phyloP scores from a whole-genome alignment of 2,113 vertebrate species.

The Sturnus vulgaris region DNA sequence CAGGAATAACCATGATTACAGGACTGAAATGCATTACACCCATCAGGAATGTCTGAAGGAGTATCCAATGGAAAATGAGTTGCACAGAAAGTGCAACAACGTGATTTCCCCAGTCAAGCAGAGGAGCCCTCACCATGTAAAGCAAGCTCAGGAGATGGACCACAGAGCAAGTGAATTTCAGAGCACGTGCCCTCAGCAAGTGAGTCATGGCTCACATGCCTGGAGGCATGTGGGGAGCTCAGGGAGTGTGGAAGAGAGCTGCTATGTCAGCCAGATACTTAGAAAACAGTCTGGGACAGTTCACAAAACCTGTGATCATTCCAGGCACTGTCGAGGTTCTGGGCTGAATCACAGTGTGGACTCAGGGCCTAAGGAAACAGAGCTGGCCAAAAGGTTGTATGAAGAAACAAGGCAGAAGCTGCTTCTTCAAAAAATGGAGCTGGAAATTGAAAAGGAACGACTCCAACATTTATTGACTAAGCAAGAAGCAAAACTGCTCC shows the following conservation, averaged over 20 bases:
- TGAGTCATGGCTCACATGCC: not conserved
- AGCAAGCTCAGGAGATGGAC: not conserved
- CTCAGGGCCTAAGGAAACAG: not conserved
- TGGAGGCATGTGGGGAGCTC: not conserved
- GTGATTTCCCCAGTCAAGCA: not conserved
- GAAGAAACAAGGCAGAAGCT: slow-evolving; percentile 84
- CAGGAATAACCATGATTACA: slow-evolving; percentile 27
- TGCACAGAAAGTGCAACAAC: slow-evolving; percentile 33
- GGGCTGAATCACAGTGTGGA: not conserved
- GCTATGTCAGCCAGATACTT: not conserved
- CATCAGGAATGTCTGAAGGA: not conserved
- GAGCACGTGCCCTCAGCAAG: not conserved
- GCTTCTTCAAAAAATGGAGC: slow-evolving; percentile 89
- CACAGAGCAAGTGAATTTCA: slow-evolving; percentile 3
- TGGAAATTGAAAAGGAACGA: slow-evolving; percentile 87
- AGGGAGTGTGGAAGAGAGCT: not conserved
- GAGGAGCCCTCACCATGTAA: not conserved
- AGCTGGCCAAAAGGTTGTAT: slow-evolving; percentile 70
- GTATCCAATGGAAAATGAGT: not conserved
- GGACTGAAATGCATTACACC: not conserved
- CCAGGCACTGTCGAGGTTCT: not conserved
- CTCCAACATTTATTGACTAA: slow-evolving; percentile 84
- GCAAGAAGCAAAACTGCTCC: slow-evolving; percentile 84
- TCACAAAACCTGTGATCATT: slow-evolving; percentile 19
- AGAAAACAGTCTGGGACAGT: not conserved